Base-by-base conservation (phyloP, 53 echinoderm and acorn worm genomes). In the Echinarachnius parma region DNA sequence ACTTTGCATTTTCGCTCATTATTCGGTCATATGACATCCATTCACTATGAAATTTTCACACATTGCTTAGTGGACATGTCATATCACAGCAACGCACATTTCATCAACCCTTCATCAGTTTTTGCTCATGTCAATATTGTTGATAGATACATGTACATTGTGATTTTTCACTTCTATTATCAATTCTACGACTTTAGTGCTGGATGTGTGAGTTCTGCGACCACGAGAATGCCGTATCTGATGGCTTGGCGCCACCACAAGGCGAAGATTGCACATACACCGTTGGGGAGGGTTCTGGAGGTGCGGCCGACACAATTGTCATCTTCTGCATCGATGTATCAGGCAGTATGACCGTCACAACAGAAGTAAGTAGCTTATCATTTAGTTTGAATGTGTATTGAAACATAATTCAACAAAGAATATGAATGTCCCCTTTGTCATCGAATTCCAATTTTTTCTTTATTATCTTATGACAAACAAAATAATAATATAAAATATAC, bases 151-250 rank as follows among this genome's bases (percentile, higher is more conserved):
- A n/a, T 28, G 64, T 13, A 7, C n/a, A n/a, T n/a, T n/a, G n/a
- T n/a, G n/a, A n/a, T n/a, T n/a, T n/a, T n/a, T n/a, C n/a, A n/a
- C n/a, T n/a, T n/a, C n/a, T n/a, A n/a, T n/a, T 39, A 9, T 39
- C 7, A 9, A 23, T 23, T 4, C 21, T 11, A 24, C 27, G 14
- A 35, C 11, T 1, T 20, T 54, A 96, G 96, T 63, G 82, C 25
- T 96, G 96, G 96, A 61, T 77, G 25, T 91, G 98, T 74, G 98
- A 98, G 50, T 98, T 88, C 61, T 98, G 98, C 81, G 91, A 88
- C 20, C 36, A 54, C 25, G 75, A 79, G n/a, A 92, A 92, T 50
- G 55, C 66, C 8, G 55, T 62, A 5, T 42, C 58, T 25, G 60
- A 44, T 0, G 50, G 34, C 15, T 44, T 47, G 29, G 35, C 34